Conservation (phyloP, 2,797 vertebrate species). For the Phrynocephalus guinanensis region DNA sequence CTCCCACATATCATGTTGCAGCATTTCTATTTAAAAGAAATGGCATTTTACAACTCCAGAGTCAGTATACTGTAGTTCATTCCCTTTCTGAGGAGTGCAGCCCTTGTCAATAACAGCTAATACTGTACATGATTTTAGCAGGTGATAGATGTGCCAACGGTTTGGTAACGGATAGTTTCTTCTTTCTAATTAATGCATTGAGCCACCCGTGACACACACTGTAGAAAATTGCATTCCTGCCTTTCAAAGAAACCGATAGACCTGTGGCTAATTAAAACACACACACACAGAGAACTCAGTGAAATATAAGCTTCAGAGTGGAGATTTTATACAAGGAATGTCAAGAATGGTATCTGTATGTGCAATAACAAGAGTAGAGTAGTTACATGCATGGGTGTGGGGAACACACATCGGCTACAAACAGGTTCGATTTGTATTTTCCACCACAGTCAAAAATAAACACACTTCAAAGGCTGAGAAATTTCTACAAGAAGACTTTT, state of each 20-base stretch:
- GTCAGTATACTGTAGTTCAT: not conserved
- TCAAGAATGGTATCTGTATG: slow-evolving; percentile 68
- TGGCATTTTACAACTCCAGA: not conserved
- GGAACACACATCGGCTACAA: slow-evolving; percentile 64
- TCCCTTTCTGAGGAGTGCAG: not conserved
- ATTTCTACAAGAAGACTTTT: slow-evolving; percentile 51
- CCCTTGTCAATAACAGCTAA: not conserved
- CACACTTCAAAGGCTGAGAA: slow-evolving; percentile 62
- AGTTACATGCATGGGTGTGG: slow-evolving; percentile 66
- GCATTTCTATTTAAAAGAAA: not conserved
- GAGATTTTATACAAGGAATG: slow-evolving; percentile 73
- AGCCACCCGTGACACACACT: not conserved
- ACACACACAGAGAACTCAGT: slow-evolving; percentile 48
- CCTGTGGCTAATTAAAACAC: not conserved
- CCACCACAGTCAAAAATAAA: slow-evolving; percentile 70
- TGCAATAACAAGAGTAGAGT: slow-evolving; percentile 70
- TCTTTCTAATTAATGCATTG: not conserved
- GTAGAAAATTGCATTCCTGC: slow-evolving; percentile 40
- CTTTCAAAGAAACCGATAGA: slow-evolving; percentile 27
- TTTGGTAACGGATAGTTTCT: not conserved
- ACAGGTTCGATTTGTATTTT: slow-evolving; percentile 42
- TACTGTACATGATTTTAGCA: not conserved
- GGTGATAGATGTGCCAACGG: not conserved
- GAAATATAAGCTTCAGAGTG: slow-evolving; percentile 58
- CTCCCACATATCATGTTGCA: not conserved